Percentiles rank a stretch among this genome's conserved stretches.
Evolutionary conservation across 2,888 invertebrate genomes (phyloP).

Genomic region (Lasioglossum marginatum): DNA sequence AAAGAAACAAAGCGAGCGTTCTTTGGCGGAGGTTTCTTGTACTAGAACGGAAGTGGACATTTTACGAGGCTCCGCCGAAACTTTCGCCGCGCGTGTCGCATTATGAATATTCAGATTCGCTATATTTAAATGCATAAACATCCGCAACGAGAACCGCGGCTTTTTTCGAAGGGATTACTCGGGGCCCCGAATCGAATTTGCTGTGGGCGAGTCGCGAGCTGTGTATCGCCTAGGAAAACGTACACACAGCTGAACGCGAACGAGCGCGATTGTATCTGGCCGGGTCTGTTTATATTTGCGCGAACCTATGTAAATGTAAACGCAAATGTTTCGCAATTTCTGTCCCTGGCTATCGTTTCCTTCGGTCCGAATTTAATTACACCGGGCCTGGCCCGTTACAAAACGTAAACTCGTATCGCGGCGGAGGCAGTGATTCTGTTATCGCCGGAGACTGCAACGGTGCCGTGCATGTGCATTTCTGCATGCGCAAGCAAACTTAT

Average conservation of each 20-base stretch:
- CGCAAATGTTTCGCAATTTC: conserved; percentile 76
- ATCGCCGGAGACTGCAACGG: conserved; percentile 19
- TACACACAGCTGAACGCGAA: conserved; percentile 59
- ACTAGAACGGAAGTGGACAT: background rate
- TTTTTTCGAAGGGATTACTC: conserved; percentile 3
- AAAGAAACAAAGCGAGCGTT: background rate
- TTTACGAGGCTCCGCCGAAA: conserved; percentile 51
- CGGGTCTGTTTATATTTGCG: conserved; percentile 68
- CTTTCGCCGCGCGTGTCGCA: conserved; percentile 64
- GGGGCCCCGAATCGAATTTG: conserved; percentile 3
- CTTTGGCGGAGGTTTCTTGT: background rate
- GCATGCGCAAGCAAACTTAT: background rate
- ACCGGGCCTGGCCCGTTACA: conserved; percentile 52
- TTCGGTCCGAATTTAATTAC: conserved; percentile 69
- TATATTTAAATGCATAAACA: conserved; percentile 14
- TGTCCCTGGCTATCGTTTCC: conserved; percentile 79
- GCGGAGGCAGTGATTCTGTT: conserved; percentile 44
- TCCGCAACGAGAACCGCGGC: too few relatives aligned
- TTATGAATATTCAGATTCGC: conserved; percentile 8
- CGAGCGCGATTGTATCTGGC: conserved; percentile 66
- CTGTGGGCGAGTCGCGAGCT: conserved; percentile 58
- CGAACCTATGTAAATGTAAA: conserved; percentile 70
- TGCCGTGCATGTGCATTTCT: background rate
- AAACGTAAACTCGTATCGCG: conserved; percentile 49
- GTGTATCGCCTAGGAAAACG: conserved; percentile 77